Conservation (phyloP, 2,888 invertebrate species). For the Agrochola litura region DNA sequence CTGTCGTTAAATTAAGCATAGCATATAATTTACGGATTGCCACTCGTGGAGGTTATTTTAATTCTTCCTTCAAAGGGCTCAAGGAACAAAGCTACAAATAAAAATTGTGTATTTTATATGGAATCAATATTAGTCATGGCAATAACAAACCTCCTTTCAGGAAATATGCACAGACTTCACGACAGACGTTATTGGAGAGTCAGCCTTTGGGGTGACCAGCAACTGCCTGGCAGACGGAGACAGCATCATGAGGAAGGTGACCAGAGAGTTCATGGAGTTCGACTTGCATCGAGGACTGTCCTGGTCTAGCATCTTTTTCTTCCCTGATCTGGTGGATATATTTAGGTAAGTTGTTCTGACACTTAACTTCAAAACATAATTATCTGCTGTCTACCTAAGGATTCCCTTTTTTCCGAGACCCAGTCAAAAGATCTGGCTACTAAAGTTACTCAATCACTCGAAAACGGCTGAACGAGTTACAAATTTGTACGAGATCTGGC, state of each 20-base stretch:
- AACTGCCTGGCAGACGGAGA: slow-evolving; percentile 72
- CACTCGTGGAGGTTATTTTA: not conserved
- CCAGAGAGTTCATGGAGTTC: slow-evolving; percentile 72
- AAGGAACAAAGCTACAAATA: too few species aligned
- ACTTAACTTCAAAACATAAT: too few species aligned
- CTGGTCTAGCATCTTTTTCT: slow-evolving; percentile 78
- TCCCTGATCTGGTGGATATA: slow-evolving; percentile 73
- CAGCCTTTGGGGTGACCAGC: slow-evolving; percentile 74
- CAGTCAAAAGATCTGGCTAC: not conserved
- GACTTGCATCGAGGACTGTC: slow-evolving; percentile 68
- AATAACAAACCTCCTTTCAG: slow-evolving; percentile 51
- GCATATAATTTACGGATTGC: not conserved
- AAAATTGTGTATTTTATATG: not conserved
- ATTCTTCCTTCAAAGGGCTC: not conserved
- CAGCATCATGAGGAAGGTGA: slow-evolving; percentile 72
- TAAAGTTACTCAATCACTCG: not conserved
- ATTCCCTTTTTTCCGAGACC: not conserved
- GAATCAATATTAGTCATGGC: not conserved
- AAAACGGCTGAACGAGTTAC: too few species aligned
- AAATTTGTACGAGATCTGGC: not conserved
- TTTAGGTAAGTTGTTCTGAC: slow-evolving; percentile 74
- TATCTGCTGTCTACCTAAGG: too few species aligned
- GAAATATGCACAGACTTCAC: slow-evolving; percentile 71
- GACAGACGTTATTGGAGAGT: slow-evolving; percentile 75
- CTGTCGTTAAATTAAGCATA: too few species aligned